Evolutionary conservation across 2,797 vertebrate species (phyloP).

Genomic region (Delichon dasypus): DNA sequence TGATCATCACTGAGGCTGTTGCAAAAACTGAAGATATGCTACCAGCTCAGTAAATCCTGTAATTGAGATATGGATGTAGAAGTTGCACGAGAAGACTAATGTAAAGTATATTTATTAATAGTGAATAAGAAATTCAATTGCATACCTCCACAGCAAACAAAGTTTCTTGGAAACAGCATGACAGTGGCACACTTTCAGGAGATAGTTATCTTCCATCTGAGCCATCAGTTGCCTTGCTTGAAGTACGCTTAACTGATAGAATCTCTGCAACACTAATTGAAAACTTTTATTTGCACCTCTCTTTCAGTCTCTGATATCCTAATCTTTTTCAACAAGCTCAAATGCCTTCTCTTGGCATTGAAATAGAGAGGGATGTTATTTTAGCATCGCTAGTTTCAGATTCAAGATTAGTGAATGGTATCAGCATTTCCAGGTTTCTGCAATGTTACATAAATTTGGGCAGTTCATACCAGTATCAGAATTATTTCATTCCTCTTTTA

Average conservation of each 20-base stretch:
- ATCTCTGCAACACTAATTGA: not conserved
- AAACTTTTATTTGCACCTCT: not conserved
- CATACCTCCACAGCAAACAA: not conserved
- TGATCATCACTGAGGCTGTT: conserved; percentile 68
- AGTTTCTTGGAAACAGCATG: not conserved
- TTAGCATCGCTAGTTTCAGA: not conserved
- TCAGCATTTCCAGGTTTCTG: not conserved
- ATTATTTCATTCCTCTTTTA: not conserved
- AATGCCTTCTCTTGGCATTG: not conserved
- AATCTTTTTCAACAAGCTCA: not conserved
- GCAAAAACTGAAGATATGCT: conserved; percentile 67
- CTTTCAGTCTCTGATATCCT: not conserved
- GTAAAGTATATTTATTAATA: not conserved
- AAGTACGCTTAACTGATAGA: not conserved
- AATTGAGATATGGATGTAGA: not conserved
- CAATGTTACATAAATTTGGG: not conserved
- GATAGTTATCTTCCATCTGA: not conserved
- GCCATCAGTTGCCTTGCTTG: not conserved
- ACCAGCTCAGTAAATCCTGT: conserved; percentile 55
- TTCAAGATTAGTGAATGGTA: not conserved
- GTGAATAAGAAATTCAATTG: not conserved
- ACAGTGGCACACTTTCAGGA: not conserved
- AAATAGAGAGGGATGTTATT: not conserved
- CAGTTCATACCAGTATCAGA: not conserved
- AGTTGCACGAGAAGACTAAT: not conserved